Evolutionary conservation across 2,113 vertebrate species (phyloP).

Genomic region (Rostratula benghalensis): DNA sequence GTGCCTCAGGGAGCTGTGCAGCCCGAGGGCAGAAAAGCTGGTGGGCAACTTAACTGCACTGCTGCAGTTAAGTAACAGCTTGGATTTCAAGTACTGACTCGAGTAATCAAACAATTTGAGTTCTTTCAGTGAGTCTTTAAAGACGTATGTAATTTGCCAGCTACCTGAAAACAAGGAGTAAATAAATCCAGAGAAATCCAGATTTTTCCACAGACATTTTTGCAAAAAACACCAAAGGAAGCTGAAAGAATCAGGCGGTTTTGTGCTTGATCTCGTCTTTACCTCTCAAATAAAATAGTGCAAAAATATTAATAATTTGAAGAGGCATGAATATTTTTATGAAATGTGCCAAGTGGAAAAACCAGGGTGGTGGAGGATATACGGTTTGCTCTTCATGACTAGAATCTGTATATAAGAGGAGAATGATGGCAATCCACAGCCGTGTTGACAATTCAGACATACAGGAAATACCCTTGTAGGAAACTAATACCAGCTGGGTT

Average conservation of each 20-base stretch:
- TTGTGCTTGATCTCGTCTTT: background rate
- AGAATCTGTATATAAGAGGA: conserved; percentile 60
- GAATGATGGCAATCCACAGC: conserved; percentile 44
- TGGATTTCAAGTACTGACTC: background rate
- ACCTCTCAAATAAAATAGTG: background rate
- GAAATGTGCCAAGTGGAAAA: conserved; percentile 65
- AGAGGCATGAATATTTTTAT: conserved; percentile 26
- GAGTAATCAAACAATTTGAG: background rate
- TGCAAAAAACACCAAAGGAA: background rate
- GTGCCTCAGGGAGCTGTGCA: background rate
- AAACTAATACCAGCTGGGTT: conserved; percentile 69
- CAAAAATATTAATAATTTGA: conserved; percentile 55
- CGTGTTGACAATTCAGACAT: conserved; percentile 56
- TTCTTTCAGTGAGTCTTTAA: background rate
- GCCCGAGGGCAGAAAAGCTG: background rate
- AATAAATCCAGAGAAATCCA: background rate
- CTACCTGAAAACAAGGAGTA: background rate
- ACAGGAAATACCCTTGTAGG: conserved; percentile 56
- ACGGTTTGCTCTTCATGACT: conserved; percentile 61
- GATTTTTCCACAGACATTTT: background rate
- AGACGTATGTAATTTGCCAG: background rate
- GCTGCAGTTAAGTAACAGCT: background rate
- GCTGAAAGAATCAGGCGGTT: background rate
- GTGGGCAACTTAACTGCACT: background rate
- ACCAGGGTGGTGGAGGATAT: conserved; percentile 57